These are phyloP conservation scores for Corythoichthys intestinalis DNA, from an alignment of 2,113 vertebrate genomes.

Conservation along the genomic window DNA sequence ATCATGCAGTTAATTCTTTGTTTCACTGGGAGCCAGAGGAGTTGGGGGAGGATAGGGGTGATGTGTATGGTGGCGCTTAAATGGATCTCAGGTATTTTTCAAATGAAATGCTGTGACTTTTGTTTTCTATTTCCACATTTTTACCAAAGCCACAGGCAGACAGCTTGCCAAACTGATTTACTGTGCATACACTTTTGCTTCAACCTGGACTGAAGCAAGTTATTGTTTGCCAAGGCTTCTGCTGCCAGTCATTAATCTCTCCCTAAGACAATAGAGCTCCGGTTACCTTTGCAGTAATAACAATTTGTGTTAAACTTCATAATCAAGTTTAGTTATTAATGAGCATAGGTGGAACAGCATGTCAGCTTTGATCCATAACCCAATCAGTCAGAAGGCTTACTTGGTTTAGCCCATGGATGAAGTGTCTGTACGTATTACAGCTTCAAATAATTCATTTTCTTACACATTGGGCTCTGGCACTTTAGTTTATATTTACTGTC, in stretches of 20 bases:
- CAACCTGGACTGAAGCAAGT: slow-evolving; percentile 20
- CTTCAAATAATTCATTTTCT: slow-evolving; percentile 54
- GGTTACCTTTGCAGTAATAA: slow-evolving; percentile 19
- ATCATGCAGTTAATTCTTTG: too few species aligned
- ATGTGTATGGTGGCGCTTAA: slow-evolving; percentile 22
- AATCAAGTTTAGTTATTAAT: slow-evolving; percentile 61
- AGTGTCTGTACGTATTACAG: slow-evolving; percentile 46
- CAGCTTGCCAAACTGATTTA: slow-evolving; percentile 46
- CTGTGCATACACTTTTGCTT: slow-evolving; percentile 9
- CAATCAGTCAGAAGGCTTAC: slow-evolving; percentile 55
- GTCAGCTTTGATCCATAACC: slow-evolving; percentile 54
- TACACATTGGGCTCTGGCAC: slow-evolving; percentile 38
- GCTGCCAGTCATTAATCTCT: slow-evolving; percentile 26
- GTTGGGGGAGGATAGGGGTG: too few species aligned
- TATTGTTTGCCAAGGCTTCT: slow-evolving; percentile 33
- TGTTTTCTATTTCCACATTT: slow-evolving; percentile 43
- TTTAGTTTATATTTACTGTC: slow-evolving; percentile 51
- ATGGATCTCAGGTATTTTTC: slow-evolving; percentile 60
- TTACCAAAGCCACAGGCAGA: slow-evolving; percentile 25
- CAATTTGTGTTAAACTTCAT: slow-evolving; percentile 45
- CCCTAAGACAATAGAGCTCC: slow-evolving; percentile 14
- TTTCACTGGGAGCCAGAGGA: too few species aligned
- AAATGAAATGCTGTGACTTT: slow-evolving; percentile 53
- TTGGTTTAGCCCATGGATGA: slow-evolving; percentile 32
- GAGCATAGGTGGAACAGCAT: slow-evolving; percentile 45